A percentile compares a stretch with the other conserved stretches of the same genome.
These are phyloP conservation scores for Falco cherrug DNA, from an alignment of 2,797 vertebrate species.

Conservation along the genomic window DNA sequence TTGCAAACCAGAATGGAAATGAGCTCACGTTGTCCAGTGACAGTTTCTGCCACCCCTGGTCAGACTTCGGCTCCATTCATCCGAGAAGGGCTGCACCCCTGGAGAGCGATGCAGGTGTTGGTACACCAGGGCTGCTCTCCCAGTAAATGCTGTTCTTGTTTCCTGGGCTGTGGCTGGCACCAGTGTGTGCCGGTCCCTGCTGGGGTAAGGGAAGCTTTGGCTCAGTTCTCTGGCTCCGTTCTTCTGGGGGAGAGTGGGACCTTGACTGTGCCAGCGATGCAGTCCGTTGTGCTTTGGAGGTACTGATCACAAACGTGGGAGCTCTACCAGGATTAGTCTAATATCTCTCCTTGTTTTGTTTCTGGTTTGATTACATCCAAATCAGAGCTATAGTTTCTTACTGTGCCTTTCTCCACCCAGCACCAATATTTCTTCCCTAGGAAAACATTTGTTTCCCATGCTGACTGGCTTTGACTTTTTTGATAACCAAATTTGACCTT, in stretches of 20 bases:
- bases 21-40: not conserved
- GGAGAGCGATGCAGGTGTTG: not conserved
- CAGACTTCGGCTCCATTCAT: not conserved
- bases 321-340: not conserved
- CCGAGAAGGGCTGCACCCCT: accelerated
- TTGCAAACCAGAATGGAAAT: not conserved
- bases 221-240: not conserved
- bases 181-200: not conserved
- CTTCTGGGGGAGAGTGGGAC: not conserved
- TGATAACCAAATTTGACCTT: not conserved
- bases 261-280: not conserved
- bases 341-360: not conserved
- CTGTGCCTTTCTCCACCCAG: not conserved
- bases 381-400: not conserved
- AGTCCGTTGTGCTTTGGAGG: not conserved
- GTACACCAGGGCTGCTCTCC: not conserved
- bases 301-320: not conserved
- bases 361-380: not conserved
- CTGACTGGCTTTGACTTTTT: not conserved
- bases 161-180: not conserved
- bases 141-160: not conserved
- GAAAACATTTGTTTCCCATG: not conserved
- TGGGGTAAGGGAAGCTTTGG: not conserved
- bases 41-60: not conserved
- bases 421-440: not conserved